Percentiles rank a stretch among this genome's conserved stretches.
Evolutionary conservation across 2,113 vertebrate species (phyloP).

Genomic region (Bujurquina vittata): DNA sequence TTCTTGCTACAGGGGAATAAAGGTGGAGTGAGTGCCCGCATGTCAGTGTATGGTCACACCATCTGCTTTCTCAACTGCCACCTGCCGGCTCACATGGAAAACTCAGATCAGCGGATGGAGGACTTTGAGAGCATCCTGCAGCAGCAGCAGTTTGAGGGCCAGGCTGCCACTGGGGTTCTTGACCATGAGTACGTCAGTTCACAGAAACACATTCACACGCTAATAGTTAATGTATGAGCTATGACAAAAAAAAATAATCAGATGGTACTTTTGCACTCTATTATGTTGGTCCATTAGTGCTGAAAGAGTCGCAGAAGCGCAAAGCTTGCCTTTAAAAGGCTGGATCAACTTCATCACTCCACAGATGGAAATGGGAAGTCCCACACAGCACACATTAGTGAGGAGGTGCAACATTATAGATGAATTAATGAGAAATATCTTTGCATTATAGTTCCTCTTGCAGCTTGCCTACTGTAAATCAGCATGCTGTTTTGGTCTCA

Average conservation of each 20-base stretch:
- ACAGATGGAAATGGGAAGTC: neutral
- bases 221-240: neutral
- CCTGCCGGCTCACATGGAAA: constrained; percentile 97
- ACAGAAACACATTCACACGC: neutral
- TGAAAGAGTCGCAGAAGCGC: neutral
- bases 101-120: constrained; percentile 94
- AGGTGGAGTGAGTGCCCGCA: constrained; percentile 91
- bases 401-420: neutral
- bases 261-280: neutral
- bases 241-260: neutral
- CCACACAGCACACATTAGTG: neutral
- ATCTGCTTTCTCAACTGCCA: constrained; percentile 99
- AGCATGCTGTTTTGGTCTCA: neutral
- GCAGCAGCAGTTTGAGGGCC: constrained; percentile 95
- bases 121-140: constrained; percentile 97
- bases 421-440: neutral
- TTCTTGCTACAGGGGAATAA: constrained; percentile 89
- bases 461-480: neutral
- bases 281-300: neutral
- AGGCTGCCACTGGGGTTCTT: constrained; percentile 86
- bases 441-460: neutral
- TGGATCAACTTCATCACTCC: neutral
- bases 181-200: constrained; percentile 90
- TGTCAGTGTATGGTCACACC: constrained; percentile 92
- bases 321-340: neutral